phyloP scores from a whole-genome alignment of 2,888 invertebrate genomes.

The Cistogaster globosa region DNA sequence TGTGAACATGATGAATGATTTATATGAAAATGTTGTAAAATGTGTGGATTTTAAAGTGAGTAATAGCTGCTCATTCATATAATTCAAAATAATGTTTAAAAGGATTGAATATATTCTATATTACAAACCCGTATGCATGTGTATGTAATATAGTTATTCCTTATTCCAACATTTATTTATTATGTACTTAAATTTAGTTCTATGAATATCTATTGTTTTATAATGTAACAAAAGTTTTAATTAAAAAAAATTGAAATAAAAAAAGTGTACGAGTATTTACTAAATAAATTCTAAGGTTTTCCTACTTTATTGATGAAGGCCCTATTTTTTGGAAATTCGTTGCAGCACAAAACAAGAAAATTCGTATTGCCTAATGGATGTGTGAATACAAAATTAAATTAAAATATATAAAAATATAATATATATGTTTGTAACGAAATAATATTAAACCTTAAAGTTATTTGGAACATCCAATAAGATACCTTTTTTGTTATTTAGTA shows the following conservation, averaged over 20 bases:
- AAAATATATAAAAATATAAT: no score
- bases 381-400: no score
- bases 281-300: no score
- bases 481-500: no score
- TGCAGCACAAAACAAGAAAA: no score
- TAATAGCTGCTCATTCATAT: constrained; percentile 65
- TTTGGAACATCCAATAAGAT: no score
- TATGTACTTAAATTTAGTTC: constrained; percentile 38
- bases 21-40: constrained; percentile 59
- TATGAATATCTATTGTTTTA: constrained; percentile 50
- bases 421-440: no score
- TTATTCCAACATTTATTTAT: constrained; percentile 38
- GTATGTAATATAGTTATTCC: not conserved
- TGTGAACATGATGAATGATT: constrained; percentile 66
- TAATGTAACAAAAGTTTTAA: constrained; percentile 23
- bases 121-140: not conserved
- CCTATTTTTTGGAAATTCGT: no score
- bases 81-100: constrained; percentile 62
- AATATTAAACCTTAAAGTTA: no score
- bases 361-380: no score
- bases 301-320: no score
- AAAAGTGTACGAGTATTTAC: no score
- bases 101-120: constrained; percentile 41
- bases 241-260: not conserved
- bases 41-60: constrained; percentile 68